Conservation (phyloP, 2,888 invertebrate genomes). For the Glyphotaelius pellucidus region DNA sequence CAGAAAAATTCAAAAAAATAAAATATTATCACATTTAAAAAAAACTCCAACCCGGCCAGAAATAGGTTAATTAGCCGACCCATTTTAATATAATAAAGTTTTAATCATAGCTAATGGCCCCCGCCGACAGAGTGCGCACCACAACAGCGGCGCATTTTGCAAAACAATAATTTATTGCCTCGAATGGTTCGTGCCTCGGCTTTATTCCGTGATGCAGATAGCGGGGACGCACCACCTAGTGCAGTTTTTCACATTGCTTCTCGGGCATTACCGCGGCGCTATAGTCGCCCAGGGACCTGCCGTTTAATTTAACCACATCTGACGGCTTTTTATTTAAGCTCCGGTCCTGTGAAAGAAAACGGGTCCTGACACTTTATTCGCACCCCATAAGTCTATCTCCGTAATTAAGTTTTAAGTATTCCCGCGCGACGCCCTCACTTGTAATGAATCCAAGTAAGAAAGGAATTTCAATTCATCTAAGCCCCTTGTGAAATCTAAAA, state of each 20-base stretch:
- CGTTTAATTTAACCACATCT: conserved; percentile 61
- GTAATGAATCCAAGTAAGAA: conserved; percentile 52
- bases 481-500: conserved; percentile 50
- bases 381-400: conserved; percentile 60
- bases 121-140: not conserved
- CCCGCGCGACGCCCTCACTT: conserved; percentile 48
- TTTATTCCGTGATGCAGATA: conserved; percentile 42
- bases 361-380: conserved; percentile 55
- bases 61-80: conserved; percentile 29
- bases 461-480: conserved; percentile 55
- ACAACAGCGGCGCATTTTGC: not conserved
- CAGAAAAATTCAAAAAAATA: not conserved
- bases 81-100: conserved; percentile 36
- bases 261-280: conserved; percentile 48
- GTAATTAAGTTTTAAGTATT: conserved; percentile 63
- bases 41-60: not conserved
- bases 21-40: not conserved
- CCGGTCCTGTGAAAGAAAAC: conserved; percentile 28
- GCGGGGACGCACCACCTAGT: conserved; percentile 38
- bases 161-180: conserved; percentile 37
- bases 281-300: conserved; percentile 55
- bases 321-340: conserved; percentile 57
- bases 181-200: conserved; percentile 28
- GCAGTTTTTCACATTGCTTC: conserved; percentile 46
- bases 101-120: conserved; percentile 38